Evolutionary conservation across 2,888 invertebrate species (phyloP), one percentile per base, ranked within the genome.

Genomic region (Stratiomys singularior): DNA sequence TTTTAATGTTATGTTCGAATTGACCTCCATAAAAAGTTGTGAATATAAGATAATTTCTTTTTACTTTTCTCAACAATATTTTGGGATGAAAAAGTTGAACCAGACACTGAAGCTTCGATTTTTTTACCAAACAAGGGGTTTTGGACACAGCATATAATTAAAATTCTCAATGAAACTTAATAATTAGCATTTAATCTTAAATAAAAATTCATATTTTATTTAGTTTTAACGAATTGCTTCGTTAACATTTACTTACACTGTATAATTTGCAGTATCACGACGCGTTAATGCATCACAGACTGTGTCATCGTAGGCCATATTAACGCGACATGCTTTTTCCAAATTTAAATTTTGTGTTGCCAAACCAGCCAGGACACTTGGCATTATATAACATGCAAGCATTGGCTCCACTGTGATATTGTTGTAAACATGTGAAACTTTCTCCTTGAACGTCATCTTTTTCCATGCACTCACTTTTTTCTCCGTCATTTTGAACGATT

Each of bases 321-420:
- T 96, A 0, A 95, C 95, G 80, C 95, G 88, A 84, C 96, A 96
- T 0, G 95, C 95, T 86, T 96, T 95, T 85, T 95, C 95, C 83
- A 95, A 88, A 85, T 94, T 94, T 71, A 96, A 88, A 86, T 95
- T 95, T 86, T 95, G 95, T 58, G 94, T 94, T 23, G 95, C 95
- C 81, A 95, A 84, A 64, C 92, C 91, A 1, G 95, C 92, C 15
- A 91, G 85, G 4, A 91, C 91, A 77, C 91, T 91, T 1, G 92
- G 91, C 80, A 92, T 87, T 0, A 92, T 90, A 82, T 90, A 92
- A 77, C 90, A 90, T 1, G 90, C 89, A 67, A 92, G 83, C 79
- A 92, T 89, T 1, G 92, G 92, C 83, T 92, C 92, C 3, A 92
- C 89, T 0, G 92, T 92, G 69, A 92, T 90, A 81, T 91, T 91